phyloP scores from a whole-genome alignment of 37 sponge, comb jelly and placozoan species.

The Crambe crambe region DNA sequence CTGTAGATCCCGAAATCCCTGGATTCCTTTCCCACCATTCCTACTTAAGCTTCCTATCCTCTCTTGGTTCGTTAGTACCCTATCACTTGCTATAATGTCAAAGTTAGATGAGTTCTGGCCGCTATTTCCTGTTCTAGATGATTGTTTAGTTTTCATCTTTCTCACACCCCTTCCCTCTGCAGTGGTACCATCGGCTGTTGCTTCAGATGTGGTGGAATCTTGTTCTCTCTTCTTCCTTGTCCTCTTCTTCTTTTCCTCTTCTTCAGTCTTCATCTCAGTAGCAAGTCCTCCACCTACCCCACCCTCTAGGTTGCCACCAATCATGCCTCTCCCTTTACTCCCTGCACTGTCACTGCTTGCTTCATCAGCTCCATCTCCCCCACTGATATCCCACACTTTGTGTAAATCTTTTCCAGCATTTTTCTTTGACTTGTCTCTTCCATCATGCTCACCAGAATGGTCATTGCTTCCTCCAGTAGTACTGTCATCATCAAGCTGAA shows the following conservation, averaged over 20 bases:
- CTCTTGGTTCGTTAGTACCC: no score
- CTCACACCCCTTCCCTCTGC: neutral
- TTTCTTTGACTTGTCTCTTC: neutral
- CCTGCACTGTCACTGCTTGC: neutral
- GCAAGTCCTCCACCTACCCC: no score
- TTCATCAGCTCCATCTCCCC: conserved; percentile 22
- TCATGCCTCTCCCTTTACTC: neutral
- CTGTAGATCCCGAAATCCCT: neutral
- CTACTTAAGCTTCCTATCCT: no score
- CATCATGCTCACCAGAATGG: neutral
- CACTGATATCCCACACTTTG: neutral
- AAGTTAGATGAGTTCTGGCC: no score
- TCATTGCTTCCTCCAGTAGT: neutral
- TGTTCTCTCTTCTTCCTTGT: neutral
- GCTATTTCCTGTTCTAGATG: no score
- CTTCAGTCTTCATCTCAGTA: neutral
- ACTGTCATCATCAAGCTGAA: conserved; percentile 34
- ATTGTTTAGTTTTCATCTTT: no score
- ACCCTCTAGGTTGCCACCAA: neutral
- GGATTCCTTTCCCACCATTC: no score
- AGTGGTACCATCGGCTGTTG: no score
- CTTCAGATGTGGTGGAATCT: no score
- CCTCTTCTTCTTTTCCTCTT: conserved; percentile 26
- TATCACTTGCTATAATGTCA: no score
- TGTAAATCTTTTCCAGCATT: neutral